Base-by-base conservation (phyloP, 2,888 invertebrate species). In the Drosophila infuscata region DNA sequence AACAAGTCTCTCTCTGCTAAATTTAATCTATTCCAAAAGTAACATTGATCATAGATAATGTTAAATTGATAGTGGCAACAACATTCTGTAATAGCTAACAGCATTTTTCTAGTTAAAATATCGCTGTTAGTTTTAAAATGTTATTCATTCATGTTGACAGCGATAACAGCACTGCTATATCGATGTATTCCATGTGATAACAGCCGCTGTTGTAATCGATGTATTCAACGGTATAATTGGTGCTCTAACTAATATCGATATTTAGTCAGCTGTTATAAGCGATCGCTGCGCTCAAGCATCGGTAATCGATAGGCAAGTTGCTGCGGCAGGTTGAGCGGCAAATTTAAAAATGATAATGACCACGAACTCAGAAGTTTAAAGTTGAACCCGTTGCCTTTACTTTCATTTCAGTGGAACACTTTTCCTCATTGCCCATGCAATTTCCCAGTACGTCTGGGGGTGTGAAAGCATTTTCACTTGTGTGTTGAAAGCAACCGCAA, bases 391-490 rank as follows among this genome's bases (percentile, higher is more conserved):
- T 35, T 53, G 9, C 32, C 29, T 32, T 30, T 17, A 68, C 68
- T 76, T 79, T 79, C 75, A 56, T 68, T 62, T 36, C 30, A 52
- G 29, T 63, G 35, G 30, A 20, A 17, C 51, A 67, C 60, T 85
- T 88, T 84, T 88, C 75, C 76, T 74, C 70, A 76, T 70, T 69
- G 81, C 59, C 51, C 43, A 70, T 79, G 70, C 72, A 78, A 69
- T 83, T 83, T 78, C 57, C 64, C 74, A 62, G 79, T 56, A 30
- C 15, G 41, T 48, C 57, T 56, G 66, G 66, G 67, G 68, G 65
- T 65, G 65, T 71, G 87, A 74, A 67, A 56, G 53, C 70, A 80
- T 79, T 76, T 79, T 79, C 80, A 76, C 64, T 76, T 58, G 75
- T 64, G 53, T 51, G 41, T 29, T 64, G 59, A 60, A 56, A 57